Conservation (phyloP, 2,888 invertebrate species). For the Monochamus alternatus region DNA sequence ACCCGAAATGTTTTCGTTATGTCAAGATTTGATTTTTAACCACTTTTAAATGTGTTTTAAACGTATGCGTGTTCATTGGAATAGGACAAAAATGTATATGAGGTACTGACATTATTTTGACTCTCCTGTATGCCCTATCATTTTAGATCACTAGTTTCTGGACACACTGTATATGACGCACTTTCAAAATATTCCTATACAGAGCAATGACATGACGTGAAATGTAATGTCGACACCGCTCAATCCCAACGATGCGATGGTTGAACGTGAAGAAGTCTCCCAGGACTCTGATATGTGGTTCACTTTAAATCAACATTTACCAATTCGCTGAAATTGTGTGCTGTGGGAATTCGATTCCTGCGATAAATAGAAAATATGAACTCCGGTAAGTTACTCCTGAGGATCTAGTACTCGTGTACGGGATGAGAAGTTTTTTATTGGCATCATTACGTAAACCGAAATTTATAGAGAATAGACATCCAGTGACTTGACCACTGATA, state of each 20-base stretch:
- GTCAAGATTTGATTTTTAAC: too few species aligned
- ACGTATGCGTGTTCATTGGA: too few species aligned
- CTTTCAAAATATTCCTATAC: neutral
- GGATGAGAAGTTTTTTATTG: too few species aligned
- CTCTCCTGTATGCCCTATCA: too few species aligned
- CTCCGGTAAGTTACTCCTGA: neutral
- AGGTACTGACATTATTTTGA: too few species aligned
- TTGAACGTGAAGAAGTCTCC: neutral
- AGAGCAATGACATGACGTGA: conserved; percentile 14
- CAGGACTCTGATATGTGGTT: conserved; percentile 10
- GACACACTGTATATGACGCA: neutral
- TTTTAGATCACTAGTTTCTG: neutral
- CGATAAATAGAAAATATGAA: neutral
- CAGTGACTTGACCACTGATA: too few species aligned
- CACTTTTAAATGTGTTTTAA: too few species aligned
- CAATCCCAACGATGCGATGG: conserved; percentile 14
- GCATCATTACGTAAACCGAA: too few species aligned
- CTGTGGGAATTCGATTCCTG: neutral
- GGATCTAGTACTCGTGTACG: too few species aligned
- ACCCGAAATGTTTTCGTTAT: too few species aligned
- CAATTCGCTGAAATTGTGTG: conserved; percentile 10
- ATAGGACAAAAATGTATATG: too few species aligned
- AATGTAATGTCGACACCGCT: conserved; percentile 6
- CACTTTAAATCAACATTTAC: conserved; percentile 2
- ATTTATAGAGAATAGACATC: too few species aligned